These are phyloP conservation scores for Hybognathus amarus DNA, from an alignment of 2,797 vertebrate genomes.

Conservation along the genomic window DNA sequence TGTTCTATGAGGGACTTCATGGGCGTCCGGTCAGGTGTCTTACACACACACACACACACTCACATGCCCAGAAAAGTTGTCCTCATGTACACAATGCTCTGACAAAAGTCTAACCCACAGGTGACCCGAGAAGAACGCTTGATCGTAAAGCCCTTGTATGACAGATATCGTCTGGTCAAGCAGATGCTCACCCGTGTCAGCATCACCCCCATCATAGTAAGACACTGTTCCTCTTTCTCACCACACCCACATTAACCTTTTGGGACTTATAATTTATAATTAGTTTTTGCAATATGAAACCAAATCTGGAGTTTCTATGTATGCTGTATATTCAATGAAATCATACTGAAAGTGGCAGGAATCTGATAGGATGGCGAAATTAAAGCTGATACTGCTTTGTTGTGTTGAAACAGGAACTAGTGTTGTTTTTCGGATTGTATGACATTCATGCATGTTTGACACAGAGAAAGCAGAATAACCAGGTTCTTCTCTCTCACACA, in stretches of 20 bases:
- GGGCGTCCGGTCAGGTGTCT: constrained; percentile 87
- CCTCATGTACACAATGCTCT: background rate
- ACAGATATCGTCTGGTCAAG: constrained; percentile 95
- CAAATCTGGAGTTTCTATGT: background rate
- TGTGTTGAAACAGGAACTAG: constrained; percentile 15
- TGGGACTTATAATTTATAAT: background rate
- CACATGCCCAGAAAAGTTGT: background rate
- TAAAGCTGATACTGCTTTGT: background rate
- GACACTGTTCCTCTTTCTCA: constrained; percentile 61
- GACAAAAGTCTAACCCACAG: constrained; percentile 67
- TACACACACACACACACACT: background rate
- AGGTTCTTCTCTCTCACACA: constrained; percentile 57
- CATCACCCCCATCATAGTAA: constrained; percentile 92
- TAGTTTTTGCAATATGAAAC: constrained; percentile 18
- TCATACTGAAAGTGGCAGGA: constrained; percentile 4
- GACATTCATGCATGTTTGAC: background rate
- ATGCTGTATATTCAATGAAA: constrained; percentile 8
- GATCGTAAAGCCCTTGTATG: constrained; percentile 94
- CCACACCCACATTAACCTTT: background rate
- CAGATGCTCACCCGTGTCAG: constrained; percentile 97
- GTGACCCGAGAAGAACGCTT: constrained; percentile 93
- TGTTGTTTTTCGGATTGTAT: constrained; percentile 11
- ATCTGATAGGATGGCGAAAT: background rate
- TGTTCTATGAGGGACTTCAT: constrained; percentile 94
- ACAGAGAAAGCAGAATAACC: background rate